Conservation (phyloP, 53 echinoderm and acorn worm species). For the Zoroaster sp. region DNA sequence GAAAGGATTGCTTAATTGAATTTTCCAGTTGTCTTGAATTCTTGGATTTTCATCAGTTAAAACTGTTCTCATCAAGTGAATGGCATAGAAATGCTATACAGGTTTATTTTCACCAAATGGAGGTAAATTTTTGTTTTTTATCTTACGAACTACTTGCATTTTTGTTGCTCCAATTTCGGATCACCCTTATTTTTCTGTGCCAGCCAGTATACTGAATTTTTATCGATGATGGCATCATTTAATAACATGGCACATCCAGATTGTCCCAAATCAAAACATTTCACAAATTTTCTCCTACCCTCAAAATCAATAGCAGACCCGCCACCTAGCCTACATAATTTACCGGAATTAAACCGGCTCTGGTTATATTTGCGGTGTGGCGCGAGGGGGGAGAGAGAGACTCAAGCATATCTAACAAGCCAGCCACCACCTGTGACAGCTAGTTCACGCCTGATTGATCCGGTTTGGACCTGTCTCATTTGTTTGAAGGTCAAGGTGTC, state of each 20-base stretch:
- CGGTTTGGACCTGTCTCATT: conserved; percentile 35
- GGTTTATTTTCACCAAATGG: no score
- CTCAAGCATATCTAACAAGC: conserved; percentile 48
- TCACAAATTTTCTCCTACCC: conserved; percentile 29
- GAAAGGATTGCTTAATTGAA: neutral
- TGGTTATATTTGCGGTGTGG: neutral
- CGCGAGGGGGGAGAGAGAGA: neutral
- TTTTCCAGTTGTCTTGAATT: neutral
- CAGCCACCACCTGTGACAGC: conserved; percentile 56
- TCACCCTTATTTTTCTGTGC: neutral
- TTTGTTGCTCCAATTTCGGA: neutral
- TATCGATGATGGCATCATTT: conserved; percentile 14
- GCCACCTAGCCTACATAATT: conserved; percentile 50
- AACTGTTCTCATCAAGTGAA: neutral
- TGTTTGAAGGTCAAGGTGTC: conserved; percentile 57
- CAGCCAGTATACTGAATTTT: neutral
- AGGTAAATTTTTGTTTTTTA: no score
- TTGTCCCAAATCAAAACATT: conserved; percentile 50
- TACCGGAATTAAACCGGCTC: conserved; percentile 51
- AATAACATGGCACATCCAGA: conserved; percentile 39
- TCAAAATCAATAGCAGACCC: conserved; percentile 39
- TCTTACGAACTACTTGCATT: neutral
- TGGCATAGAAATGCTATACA: no score
- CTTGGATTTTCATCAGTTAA: neutral
- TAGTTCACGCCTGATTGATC: conserved; percentile 41